Evolutionary conservation across 2,888 invertebrate species (phyloP).

Genomic region (Oligia strigilis): DNA sequence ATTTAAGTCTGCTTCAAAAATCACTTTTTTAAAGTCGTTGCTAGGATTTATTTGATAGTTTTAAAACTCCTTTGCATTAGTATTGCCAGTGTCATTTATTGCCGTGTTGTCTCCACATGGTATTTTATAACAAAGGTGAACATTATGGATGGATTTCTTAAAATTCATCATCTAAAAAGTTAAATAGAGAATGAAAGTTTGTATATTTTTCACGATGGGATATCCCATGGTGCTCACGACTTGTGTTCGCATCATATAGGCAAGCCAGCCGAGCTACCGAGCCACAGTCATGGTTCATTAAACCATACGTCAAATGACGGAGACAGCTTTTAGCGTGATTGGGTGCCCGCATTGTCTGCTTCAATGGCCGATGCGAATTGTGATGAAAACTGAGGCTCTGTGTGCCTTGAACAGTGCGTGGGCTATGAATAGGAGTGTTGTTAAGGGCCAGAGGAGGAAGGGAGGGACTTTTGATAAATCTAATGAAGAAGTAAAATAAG

Average conservation of each 20-base stretch:
- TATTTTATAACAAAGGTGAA: no score
- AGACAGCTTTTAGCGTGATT: conserved; percentile 66
- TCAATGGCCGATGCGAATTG: conserved; percentile 33
- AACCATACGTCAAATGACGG: conserved; percentile 36
- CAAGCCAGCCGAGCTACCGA: not conserved
- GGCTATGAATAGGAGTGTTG: conserved; percentile 2
- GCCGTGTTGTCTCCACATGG: no score
- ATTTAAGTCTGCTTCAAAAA: no score
- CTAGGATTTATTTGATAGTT: no score
- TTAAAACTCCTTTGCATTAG: no score
- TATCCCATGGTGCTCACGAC: not conserved
- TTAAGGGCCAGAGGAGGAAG: not conserved
- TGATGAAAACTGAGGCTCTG: conserved; percentile 20
- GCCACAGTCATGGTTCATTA: conserved; percentile 20
- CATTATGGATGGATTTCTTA: not conserved
- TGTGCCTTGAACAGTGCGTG: conserved; percentile 11
- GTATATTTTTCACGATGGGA: not conserved
- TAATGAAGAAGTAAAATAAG: not conserved
- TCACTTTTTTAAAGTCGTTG: no score
- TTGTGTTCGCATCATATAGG: not conserved
- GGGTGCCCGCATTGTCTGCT: conserved; percentile 55
- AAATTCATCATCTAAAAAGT: not conserved
- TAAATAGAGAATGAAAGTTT: not conserved
- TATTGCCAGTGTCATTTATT: no score
- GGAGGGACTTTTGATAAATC: not conserved